phyloP scores from a whole-genome alignment of 92 coral and sea anemone genomes.

The Phenganax marumi region DNA sequence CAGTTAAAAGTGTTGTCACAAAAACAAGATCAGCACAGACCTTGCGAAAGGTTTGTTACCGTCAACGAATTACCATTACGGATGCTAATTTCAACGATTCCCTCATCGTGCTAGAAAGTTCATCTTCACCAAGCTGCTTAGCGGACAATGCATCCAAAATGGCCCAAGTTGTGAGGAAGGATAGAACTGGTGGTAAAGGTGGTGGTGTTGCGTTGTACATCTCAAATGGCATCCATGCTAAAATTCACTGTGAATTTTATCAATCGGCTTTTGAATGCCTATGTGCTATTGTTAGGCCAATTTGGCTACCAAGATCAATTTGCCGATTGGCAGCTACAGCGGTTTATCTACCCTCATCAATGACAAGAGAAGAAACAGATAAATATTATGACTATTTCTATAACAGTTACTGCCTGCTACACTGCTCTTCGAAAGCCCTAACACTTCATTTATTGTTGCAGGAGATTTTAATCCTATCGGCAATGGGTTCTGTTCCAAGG shows the following conservation, averaged over 20 bases:
- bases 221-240: background rate
- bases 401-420: background rate
- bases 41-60: too few relatives aligned
- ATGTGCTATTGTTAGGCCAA: background rate
- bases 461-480: slow-evolving; percentile 8
- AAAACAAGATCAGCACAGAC: too few relatives aligned
- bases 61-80: too few relatives aligned
- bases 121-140: too few relatives aligned
- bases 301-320: background rate
- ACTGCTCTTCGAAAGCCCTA: background rate
- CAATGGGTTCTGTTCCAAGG: background rate
- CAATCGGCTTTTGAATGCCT: background rate
- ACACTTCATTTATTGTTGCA: slow-evolving; percentile 6
- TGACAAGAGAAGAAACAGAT: background rate
- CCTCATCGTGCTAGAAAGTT: too few relatives aligned
- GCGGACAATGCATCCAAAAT: too few relatives aligned
- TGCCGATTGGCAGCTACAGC: background rate
- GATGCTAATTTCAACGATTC: too few relatives aligned
- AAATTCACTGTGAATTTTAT: background rate
- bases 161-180: background rate
- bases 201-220: background rate
- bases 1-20: too few relatives aligned
- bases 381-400: background rate
- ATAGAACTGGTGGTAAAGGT: background rate
- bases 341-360: background rate